Conservation (phyloP, 2,797 vertebrate species). For the Steatocranus sp. region DNA sequence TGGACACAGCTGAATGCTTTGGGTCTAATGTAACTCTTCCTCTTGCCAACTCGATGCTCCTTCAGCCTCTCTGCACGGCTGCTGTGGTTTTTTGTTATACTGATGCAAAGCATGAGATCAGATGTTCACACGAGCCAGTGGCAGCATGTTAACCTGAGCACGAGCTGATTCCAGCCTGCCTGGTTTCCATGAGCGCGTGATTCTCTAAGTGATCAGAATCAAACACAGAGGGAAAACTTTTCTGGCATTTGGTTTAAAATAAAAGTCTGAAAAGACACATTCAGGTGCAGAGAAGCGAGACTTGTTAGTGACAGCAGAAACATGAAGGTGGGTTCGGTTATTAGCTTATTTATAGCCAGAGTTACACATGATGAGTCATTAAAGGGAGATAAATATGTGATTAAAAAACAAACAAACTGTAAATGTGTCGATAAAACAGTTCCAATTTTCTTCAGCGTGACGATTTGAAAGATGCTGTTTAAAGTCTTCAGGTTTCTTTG, state of each 20-base stretch:
- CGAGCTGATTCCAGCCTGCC: not conserved
- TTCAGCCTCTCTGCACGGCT: not conserved
- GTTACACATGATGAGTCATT: not conserved
- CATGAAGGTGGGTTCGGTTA: accelerated
- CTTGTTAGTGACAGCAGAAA: not conserved
- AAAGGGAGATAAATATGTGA: accelerated
- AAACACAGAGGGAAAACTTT: not conserved
- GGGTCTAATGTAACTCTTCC: not conserved
- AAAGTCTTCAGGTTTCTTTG: not conserved
- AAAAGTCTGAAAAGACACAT: not conserved
- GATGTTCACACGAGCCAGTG: not conserved
- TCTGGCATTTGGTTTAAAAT: not conserved
- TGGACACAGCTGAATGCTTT: not conserved
- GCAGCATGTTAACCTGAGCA: accelerated
- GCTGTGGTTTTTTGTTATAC: not conserved
- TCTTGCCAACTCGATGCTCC: not conserved
- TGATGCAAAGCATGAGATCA: not conserved
- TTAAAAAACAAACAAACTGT: not conserved
- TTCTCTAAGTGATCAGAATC: not conserved
- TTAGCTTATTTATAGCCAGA: not conserved
- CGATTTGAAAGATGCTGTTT: not conserved
- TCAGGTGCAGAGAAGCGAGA: not conserved
- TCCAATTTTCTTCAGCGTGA: not conserved
- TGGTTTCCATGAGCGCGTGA: accelerated
- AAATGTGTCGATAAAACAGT: not conserved